These are phyloP conservation scores for Scelioninae gen. 1 DNA, from an alignment of 2,888 invertebrate species.

Conservation along the genomic window DNA sequence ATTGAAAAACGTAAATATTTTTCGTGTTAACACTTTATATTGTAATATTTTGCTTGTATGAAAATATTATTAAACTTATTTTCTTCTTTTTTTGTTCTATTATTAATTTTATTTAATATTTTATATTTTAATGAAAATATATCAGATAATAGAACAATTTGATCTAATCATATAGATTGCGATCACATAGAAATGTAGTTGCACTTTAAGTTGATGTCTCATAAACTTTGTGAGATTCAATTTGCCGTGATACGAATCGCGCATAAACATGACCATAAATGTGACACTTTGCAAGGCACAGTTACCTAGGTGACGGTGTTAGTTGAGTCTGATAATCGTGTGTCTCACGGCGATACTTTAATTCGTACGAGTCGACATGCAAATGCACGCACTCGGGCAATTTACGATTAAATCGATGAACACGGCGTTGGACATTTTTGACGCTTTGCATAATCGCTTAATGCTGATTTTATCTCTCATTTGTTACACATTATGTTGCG, in stretches of 20 bases:
- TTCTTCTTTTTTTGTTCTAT: no score
- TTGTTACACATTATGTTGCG: slow-evolving; percentile 22
- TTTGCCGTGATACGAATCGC: slow-evolving; percentile 17
- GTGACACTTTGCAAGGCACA: neutral
- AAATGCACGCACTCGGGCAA: slow-evolving; percentile 23
- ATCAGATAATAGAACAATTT: neutral
- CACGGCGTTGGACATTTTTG: slow-evolving; percentile 29
- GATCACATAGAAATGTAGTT: no score
- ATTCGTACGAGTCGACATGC: slow-evolving; percentile 27
- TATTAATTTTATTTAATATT: no score
- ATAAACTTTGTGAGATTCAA: slow-evolving; percentile 14
- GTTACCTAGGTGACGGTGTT: neutral
- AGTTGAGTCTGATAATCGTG: slow-evolving; percentile 3
- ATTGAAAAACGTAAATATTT: no score
- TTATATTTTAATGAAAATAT: no score
- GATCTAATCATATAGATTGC: neutral
- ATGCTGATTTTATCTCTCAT: slow-evolving; percentile 19
- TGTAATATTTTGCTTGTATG: no score
- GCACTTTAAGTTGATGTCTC: neutral
- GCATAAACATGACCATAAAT: slow-evolving; percentile 22
- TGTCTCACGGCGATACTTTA: slow-evolving; percentile 26
- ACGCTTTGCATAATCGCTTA: slow-evolving; percentile 31
- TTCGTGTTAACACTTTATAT: no score
- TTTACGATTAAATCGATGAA: slow-evolving; percentile 33
- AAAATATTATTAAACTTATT: no score